These are phyloP conservation scores for Pogona vitticeps DNA, from an alignment of 2,113 vertebrate genomes.

Conservation along the genomic window DNA sequence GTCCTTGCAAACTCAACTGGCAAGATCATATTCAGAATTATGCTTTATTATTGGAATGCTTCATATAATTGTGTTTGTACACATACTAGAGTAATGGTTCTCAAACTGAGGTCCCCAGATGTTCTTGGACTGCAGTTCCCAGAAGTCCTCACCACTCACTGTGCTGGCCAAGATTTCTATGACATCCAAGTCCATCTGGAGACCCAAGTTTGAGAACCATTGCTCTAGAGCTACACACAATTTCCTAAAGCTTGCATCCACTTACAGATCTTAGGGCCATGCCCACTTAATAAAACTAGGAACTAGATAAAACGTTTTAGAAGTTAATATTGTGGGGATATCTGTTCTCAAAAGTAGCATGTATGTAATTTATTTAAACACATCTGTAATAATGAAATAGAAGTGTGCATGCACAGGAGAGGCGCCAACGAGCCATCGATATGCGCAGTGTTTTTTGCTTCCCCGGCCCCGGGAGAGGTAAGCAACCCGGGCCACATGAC, in stretches of 20 bases:
- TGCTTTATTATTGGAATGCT: background rate
- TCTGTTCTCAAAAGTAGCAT: background rate
- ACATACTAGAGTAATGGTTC: background rate
- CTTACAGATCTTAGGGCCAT: background rate
- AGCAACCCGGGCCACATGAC: too few species aligned
- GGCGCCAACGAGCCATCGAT: too few species aligned
- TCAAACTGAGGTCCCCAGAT: too few species aligned
- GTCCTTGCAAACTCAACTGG: background rate
- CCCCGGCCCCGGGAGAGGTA: too few species aligned
- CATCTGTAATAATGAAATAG: too few species aligned
- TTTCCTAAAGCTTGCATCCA: background rate
- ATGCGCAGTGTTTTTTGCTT: too few species aligned
- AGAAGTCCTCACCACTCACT: too few species aligned
- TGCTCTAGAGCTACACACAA: too few species aligned
- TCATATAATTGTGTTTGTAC: background rate
- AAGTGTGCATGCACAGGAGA: too few species aligned
- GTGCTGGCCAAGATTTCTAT: too few species aligned
- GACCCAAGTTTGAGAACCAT: too few species aligned
- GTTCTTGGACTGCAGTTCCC: background rate
- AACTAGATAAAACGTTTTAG: background rate
- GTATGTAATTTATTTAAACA: background rate
- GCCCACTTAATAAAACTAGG: background rate
- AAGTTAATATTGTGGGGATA: background rate
- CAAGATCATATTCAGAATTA: background rate
- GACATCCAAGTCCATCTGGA: too few species aligned